These are phyloP conservation scores for Mactromeris polynyma DNA, from an alignment of 2,888 invertebrate species.

Conservation along the genomic window DNA sequence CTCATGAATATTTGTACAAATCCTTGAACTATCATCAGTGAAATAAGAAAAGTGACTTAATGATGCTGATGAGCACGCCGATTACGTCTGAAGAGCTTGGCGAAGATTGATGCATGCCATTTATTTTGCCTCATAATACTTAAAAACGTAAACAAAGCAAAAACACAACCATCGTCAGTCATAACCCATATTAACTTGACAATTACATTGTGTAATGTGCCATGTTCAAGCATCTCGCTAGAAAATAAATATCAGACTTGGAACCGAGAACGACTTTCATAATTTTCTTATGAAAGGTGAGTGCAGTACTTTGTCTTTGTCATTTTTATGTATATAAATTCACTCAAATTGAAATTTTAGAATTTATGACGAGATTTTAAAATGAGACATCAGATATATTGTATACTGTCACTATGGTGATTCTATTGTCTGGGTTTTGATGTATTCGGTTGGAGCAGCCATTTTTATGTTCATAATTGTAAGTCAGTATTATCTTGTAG, in stretches of 20 bases:
- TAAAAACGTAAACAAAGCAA: no score
- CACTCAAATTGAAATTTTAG: slow-evolving; percentile 6
- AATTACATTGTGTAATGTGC: no score
- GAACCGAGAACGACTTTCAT: neutral
- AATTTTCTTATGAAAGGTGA: neutral
- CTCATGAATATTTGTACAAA: no score
- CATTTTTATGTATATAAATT: neutral
- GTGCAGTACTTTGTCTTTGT: neutral
- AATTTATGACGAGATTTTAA: slow-evolving; percentile 12
- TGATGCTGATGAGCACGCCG: no score
- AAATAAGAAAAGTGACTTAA: no score
- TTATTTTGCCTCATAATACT: no score
- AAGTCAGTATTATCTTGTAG: neutral
- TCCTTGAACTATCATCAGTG: no score
- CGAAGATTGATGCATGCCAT: no score
- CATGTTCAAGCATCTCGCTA: no score
- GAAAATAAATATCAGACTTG: neutral
- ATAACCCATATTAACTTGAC: no score
- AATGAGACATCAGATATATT: neutral
- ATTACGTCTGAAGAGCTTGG: no score
- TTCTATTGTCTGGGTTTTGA: slow-evolving; percentile 6
- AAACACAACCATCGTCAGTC: no score
- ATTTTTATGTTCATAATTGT: neutral
- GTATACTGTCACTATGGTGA: neutral
- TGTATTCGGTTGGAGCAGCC: neutral